Base-by-base conservation (phyloP, 2,888 invertebrate species). In the Latrodectus elegans region DNA sequence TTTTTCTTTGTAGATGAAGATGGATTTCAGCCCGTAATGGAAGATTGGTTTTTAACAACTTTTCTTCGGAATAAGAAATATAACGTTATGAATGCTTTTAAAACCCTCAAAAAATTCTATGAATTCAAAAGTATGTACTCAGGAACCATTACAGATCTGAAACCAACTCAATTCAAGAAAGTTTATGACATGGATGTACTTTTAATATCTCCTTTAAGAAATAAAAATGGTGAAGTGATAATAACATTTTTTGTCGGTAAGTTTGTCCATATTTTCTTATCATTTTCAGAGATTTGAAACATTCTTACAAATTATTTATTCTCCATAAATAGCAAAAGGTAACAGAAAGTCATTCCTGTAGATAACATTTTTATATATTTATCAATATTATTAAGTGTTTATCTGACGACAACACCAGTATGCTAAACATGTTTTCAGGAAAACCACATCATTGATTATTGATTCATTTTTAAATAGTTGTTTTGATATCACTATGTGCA, bases 31-130 rank as follows among this genome's bases (percentile, higher is more conserved):
- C n/a, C 14, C 60, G 14, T n/a, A 60, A n/a, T 15, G n/a, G n/a
- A 60, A 15, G 60, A 8, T 4, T 38, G n/a, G 1, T 88, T 83
- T 22, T 64, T 88, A 15, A 26, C 78, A 8, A 64, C 70, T 8
- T 88, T 88, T 49, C 74, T 88, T 4, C 55, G 88, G 8, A 60
- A 68, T 15, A 83, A 75, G 26, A 88, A 88, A 51, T 88, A 73
- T 22, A 51, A 88, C 17, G 53, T 64, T 15, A 38, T 60, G 11
- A 55, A 26, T 9, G 53, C 83, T 4, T 83, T 88, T 64, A 73
- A 53, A 1, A 60, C 65, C 9, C 64, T 88, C 1, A 22, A 53
- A 3, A 78, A 83, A 22, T 79, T 51, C 26, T 88, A 88, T 17
- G 64, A 55, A 8, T 88, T 80, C 65, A 82, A 88, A 64, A 73